Conservation (phyloP, 2,888 invertebrate species). For the Drosophila basisetae region DNA sequence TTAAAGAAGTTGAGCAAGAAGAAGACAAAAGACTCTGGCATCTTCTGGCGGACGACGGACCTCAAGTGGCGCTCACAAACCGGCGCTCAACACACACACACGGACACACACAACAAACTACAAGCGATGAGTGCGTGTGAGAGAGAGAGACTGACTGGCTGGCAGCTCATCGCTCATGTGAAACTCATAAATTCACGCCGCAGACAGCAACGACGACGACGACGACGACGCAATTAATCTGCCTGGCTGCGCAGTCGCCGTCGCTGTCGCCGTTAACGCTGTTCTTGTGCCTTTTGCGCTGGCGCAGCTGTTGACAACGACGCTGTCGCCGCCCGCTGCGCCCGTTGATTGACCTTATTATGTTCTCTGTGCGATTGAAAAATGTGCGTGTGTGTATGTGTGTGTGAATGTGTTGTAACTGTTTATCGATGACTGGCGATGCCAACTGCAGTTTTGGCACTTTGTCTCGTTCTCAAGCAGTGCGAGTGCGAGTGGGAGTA, state of each 20-base stretch:
- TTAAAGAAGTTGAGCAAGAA: constrained; percentile 8
- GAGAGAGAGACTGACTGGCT: constrained; percentile 17
- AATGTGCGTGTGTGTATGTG: constrained; percentile 1
- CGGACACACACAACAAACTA: constrained; percentile 5
- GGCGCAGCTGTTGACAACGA: constrained; percentile 77
- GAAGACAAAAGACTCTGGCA: constrained; percentile 32
- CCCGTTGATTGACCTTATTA: constrained; percentile 82
- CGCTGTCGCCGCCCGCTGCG: constrained; percentile 75
- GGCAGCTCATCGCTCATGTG: constrained; percentile 70
- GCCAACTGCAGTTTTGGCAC: constrained; percentile 44
- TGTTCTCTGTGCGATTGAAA: constrained; percentile 53
- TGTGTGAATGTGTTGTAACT: constrained; percentile 62
- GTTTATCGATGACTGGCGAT: constrained; percentile 59
- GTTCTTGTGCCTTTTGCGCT: constrained; percentile 50
- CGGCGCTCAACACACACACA: constrained; percentile 50
- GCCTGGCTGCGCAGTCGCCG: constrained; percentile 52
- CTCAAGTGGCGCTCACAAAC: constrained; percentile 75
- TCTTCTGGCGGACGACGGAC: constrained; percentile 23
- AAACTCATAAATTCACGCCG: constrained; percentile 78
- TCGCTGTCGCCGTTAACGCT: constrained; percentile 7
- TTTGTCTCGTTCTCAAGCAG: constrained; percentile 25
- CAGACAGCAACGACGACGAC: constrained; percentile 46
- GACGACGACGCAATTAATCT: constrained; percentile 74
- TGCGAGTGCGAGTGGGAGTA: neutral
- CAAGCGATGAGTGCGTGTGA: constrained; percentile 14